Conservation (phyloP, 2,113 vertebrate genomes). For the Donacobius atricapilla region DNA sequence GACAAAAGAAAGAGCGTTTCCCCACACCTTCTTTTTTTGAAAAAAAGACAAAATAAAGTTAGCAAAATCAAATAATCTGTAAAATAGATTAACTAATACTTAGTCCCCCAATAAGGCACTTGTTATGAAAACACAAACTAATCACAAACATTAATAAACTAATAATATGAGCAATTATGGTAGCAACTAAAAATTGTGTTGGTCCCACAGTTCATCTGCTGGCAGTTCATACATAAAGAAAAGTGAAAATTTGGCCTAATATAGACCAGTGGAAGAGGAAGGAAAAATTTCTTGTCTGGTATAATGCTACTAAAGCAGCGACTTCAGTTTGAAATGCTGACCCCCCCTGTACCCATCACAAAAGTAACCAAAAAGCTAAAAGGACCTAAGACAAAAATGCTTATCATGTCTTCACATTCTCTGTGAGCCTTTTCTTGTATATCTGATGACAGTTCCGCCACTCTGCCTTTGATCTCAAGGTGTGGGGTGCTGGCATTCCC, state of each 20-base stretch:
- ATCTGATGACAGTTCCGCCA: not conserved
- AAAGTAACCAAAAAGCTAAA: not conserved
- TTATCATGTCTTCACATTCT: not conserved
- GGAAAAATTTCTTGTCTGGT: not conserved
- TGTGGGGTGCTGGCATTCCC: not conserved
- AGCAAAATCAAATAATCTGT: not conserved
- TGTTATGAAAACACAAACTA: not conserved
- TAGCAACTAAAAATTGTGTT: not conserved
- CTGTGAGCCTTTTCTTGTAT: not conserved
- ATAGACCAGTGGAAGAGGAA: not conserved
- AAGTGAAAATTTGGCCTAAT: not conserved
- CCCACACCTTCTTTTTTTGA: fast-evolving
- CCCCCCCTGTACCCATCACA: not conserved
- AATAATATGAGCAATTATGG: not conserved
- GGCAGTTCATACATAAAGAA: not conserved
- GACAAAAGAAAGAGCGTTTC: not conserved
- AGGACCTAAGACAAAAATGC: not conserved
- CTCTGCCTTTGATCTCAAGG: not conserved
- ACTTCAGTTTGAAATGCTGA: not conserved
- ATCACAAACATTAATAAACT: not conserved
- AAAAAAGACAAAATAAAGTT: not conserved
- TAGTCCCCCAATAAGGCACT: not conserved
- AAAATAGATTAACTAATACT: not conserved
- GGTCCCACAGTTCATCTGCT: not conserved
- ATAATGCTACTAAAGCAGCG: not conserved